These are phyloP conservation scores for Eulemur coronatus DNA, from an alignment of 2,797 vertebrate species.

Conservation along the genomic window DNA sequence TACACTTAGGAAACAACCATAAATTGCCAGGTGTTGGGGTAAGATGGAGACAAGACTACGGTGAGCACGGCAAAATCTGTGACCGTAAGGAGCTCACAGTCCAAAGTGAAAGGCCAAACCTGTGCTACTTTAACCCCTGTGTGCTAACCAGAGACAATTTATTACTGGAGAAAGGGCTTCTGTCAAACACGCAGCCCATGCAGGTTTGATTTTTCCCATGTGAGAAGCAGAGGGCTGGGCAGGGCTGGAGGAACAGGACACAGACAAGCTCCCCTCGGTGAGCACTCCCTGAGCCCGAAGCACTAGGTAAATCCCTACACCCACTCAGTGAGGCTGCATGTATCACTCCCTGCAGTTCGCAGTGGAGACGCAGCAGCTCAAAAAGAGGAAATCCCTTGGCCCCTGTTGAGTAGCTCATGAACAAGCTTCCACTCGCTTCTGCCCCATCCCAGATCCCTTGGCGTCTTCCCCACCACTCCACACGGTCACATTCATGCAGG, in stretches of 20 bases:
- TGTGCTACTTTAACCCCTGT: not conserved
- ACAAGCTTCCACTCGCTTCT: not conserved
- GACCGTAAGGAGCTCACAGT: not conserved
- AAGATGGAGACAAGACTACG: not conserved
- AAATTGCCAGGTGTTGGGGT: not conserved
- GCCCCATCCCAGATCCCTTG: not conserved
- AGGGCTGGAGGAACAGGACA: not conserved
- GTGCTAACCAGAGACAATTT: not conserved
- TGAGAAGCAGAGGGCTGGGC: not conserved
- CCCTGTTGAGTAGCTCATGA: not conserved
- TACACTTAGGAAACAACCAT: not conserved
- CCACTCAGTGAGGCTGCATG: not conserved
- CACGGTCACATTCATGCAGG: not conserved
- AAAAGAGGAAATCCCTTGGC: too few relatives aligned
- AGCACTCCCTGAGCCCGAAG: not conserved
- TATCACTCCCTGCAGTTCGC: not conserved
- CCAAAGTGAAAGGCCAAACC: not conserved
- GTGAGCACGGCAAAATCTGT: not conserved
- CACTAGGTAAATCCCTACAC: fast-evolving
- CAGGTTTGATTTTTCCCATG: not conserved
- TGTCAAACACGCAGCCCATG: not conserved
- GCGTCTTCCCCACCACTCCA: fast-evolving
- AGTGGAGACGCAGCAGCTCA: not conserved
- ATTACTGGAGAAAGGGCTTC: not conserved
- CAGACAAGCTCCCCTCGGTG: not conserved